Percentiles rank a stretch among this genome's conserved stretches.
Conservation (phyloP, 2,888 invertebrate species). For the Horisme vitalbata region DNA sequence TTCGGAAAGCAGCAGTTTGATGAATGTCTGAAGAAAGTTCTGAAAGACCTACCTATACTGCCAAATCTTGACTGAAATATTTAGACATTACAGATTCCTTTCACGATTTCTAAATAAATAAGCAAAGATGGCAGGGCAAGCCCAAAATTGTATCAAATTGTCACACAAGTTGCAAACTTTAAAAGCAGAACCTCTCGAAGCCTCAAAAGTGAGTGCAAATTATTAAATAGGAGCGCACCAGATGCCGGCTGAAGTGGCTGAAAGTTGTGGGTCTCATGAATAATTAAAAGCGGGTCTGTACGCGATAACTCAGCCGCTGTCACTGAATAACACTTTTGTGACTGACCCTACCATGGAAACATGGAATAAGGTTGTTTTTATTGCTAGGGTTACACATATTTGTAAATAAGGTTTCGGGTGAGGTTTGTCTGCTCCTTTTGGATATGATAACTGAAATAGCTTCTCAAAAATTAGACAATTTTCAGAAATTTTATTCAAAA, state of each 20-base stretch:
- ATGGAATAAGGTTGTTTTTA: constrained; percentile 23
- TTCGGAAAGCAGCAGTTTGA: no score
- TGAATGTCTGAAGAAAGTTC: no score
- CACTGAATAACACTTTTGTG: constrained; percentile 60
- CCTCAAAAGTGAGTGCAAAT: constrained; percentile 65
- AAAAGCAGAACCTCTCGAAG: constrained; percentile 31
- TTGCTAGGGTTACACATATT: constrained; percentile 18
- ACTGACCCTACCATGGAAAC: constrained; percentile 33
- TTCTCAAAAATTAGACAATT: no score
- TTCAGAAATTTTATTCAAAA: no score
- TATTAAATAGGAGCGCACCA: constrained; percentile 66
- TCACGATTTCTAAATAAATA: no score
- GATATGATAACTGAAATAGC: not conserved
- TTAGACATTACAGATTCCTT: no score
- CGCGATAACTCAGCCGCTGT: constrained; percentile 67
- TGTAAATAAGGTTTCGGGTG: not conserved
- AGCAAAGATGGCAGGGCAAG: no score
- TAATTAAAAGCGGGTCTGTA: constrained; percentile 70
- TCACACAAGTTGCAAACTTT: constrained; percentile 19
- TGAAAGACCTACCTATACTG: no score
- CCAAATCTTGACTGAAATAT: no score
- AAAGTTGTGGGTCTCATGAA: constrained; percentile 72
- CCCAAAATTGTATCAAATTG: not conserved
- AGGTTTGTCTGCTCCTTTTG: not conserved
- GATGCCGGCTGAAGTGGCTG: constrained; percentile 62